Evolutionary conservation across 2,888 invertebrate genomes (phyloP).

Genomic region (Blomia tropicalis): DNA sequence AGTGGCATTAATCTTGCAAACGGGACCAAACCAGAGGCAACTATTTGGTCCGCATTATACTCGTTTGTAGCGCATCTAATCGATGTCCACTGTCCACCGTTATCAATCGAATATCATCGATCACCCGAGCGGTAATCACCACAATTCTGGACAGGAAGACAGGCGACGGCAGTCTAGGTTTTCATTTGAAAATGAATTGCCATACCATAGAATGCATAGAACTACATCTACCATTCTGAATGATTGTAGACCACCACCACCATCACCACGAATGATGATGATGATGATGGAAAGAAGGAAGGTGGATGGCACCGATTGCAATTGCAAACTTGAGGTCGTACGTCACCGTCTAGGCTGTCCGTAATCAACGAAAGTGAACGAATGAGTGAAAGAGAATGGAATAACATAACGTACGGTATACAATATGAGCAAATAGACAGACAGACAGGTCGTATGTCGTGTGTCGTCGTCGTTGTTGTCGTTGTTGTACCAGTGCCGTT

Average conservation of each 20-base stretch:
- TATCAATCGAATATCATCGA: neutral
- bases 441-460: no score
- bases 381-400: no score
- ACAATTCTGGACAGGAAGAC: no score
- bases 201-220: no score
- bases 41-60: neutral
- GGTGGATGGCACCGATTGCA: no score
- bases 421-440: no score
- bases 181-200: no score
- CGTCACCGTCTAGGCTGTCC: neutral
- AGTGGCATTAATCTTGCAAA: neutral
- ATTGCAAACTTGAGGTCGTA: no score
- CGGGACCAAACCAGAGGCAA: neutral
- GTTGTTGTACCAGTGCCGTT: neutral
- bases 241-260: neutral
- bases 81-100: neutral
- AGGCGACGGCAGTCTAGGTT: no score
- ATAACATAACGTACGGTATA: no score
- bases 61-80: neutral
- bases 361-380: no score
- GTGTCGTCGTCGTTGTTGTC: neutral
- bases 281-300: neutral
- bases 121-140: neutral
- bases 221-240: neutral
- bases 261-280: neutral